Percentiles rank a stretch among this genome's conserved stretches.
These are phyloP conservation scores for Meloidogyne hapla DNA, from an alignment of 1,140 invertebrate species.

Conservation along the genomic window DNA sequence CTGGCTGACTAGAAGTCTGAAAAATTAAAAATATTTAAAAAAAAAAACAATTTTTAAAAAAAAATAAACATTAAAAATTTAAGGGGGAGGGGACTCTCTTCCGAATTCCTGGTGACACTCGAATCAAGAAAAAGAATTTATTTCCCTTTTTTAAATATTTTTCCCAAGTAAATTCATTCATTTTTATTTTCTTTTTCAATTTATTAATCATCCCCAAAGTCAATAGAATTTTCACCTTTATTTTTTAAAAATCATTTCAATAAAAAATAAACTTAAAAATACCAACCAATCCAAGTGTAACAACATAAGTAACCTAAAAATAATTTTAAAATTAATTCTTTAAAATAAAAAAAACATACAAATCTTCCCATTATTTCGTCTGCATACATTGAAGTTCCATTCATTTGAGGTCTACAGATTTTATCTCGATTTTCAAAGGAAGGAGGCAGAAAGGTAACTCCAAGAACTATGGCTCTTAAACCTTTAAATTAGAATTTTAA, in stretches of 20 bases:
- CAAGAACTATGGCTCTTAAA: conserved; percentile 56
- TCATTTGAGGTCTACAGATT: conserved; percentile 60
- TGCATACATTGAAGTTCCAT: conserved; percentile 57
- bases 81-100: neutral
- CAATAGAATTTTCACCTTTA: no score
- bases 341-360: neutral
- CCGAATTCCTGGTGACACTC: no score
- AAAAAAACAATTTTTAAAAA: no score
- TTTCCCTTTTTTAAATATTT: neutral
- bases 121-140: no score
- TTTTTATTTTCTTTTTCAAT: neutral
- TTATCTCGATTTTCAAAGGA: conserved; percentile 62
- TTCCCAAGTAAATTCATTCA: no score
- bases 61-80: neutral
- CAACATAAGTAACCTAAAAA: conserved; percentile 57
- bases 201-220: neutral
- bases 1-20: conserved; percentile 59
- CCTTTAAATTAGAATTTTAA: conserved; percentile 29
- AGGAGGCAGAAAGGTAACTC: conserved; percentile 61
- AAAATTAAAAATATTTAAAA: no score
- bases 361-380: conserved; percentile 57
- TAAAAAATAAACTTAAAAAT: neutral
- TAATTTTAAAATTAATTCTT: neutral
- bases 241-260: neutral
- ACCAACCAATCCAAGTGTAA: conserved; percentile 55